Evolutionary conservation across 1,140 invertebrate species (phyloP), one percentile per base, ranked within the genome.

Genomic region (Eupeodes corollae): DNA sequence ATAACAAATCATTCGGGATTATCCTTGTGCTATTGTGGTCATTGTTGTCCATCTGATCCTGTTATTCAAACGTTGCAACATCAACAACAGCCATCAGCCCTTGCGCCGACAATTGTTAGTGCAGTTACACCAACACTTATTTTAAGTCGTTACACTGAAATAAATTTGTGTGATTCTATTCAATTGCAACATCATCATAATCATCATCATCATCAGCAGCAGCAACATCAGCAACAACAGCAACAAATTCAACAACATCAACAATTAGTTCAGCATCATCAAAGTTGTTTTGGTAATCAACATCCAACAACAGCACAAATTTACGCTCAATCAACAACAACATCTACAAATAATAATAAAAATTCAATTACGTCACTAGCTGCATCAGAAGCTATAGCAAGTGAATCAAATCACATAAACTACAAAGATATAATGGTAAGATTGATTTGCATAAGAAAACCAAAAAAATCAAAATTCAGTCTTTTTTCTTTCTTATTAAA

Each of bases 51-150:
- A 32, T n/a, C 31, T n/a, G 34, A 47, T 30, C 49, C 41, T 21
- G 55, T 58, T 48, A 47, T 53, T 49, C 56, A 56, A 49, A 54
- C 52, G 44, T 50, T 35, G 12, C 31, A 33, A 12, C 38, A 48
- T 2, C 31, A 47, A 52, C 40, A 61, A 5, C 56, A 56, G 9
- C 58, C 52, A 38, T 19, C 56, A 56, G 30, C 56, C 54, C 21
- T 54, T 55, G 12, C 52, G 57, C 44, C 55, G 53, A 46, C 46
- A 50, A 50, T 43, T 52, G 15, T 51, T 58, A 15, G 52, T 53
- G 33, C 58, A 52, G 50, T 56, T 35, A 53, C 54, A 41, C 58
- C 59, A 37, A 50, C 44, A 26, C 19, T 46, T n/a, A 46, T 46
- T 14, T 18, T 46, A 18, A 46, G 45, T 40, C 45, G 45, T 46